phyloP scores from a whole-genome alignment of 2,888 invertebrate species.

The Coleophora deauratella region DNA sequence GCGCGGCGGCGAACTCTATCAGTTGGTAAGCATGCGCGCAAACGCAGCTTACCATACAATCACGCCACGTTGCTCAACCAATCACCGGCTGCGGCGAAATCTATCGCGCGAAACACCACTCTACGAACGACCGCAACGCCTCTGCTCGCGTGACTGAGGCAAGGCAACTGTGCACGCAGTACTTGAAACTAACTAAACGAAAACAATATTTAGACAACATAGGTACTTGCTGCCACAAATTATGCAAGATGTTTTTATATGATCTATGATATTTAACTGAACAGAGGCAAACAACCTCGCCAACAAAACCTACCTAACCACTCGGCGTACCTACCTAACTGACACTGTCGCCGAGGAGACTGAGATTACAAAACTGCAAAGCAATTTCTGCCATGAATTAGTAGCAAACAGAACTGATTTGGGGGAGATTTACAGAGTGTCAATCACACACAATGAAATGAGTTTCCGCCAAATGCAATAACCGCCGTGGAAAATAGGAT shows the following conservation, averaged over 20 bases:
- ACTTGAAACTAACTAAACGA: too few species aligned
- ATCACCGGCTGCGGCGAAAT: conserved; percentile 34
- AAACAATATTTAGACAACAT: background rate
- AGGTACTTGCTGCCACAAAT: background rate
- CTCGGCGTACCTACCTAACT: too few species aligned
- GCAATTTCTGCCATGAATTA: too few species aligned
- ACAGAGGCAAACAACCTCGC: too few species aligned
- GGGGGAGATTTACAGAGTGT: conserved; percentile 13
- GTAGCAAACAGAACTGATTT: background rate
- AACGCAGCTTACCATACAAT: conserved; percentile 28
- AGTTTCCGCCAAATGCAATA: conserved; percentile 26
- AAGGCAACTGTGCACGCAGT: conserved; percentile 4
- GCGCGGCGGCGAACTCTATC: conserved; percentile 11
- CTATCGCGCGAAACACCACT: conserved; percentile 40
- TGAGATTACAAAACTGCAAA: too few species aligned
- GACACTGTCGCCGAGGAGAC: too few species aligned
- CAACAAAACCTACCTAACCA: too few species aligned
- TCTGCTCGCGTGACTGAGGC: conserved; percentile 35
- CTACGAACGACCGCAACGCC: conserved; percentile 17
- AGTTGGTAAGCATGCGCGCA: conserved; percentile 13
- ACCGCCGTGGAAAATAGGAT: conserved; percentile 24
- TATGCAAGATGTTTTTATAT: too few species aligned
- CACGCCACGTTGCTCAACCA: conserved; percentile 58
- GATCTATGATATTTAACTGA: too few species aligned
- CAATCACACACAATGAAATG: conserved; percentile 24